A percentile compares a stretch with the other conserved stretches of the same genome.
phyloP scores from a whole-genome alignment of 2,888 invertebrate species.

The Meghimatium bilineatum region DNA sequence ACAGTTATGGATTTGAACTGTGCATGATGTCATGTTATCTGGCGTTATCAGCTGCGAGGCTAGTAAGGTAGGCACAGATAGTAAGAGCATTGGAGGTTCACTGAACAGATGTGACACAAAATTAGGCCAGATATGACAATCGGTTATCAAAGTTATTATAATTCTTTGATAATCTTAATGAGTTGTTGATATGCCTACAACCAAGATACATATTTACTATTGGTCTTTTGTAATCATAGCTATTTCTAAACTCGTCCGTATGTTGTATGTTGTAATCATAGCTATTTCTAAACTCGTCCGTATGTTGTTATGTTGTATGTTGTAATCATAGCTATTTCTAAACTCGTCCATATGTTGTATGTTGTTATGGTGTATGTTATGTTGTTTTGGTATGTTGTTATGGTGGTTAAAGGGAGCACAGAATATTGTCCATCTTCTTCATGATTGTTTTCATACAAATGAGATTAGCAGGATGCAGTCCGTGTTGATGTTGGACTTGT shows the following conservation, averaged over 20 bases:
- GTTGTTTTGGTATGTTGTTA: too few species aligned
- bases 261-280: not conserved
- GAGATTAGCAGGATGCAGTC: too few species aligned
- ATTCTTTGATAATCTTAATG: not conserved
- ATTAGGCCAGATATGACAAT: not conserved
- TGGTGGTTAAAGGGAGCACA: too few species aligned
- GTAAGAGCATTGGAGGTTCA: not conserved
- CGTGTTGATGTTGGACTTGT: too few species aligned
- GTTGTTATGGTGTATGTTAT: too few species aligned
- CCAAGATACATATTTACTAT: not conserved
- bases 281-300: too few species aligned
- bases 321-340: not conserved
- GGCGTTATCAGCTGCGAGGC: not conserved
- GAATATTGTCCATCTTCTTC: too few species aligned
- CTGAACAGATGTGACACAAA: not conserved
- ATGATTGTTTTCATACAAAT: too few species aligned
- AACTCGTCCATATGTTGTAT: not conserved
- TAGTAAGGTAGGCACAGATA: not conserved
- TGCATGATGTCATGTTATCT: not conserved
- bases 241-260: not conserved
- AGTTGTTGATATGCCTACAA: not conserved
- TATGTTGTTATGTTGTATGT: too few species aligned
- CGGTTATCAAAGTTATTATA: not conserved
- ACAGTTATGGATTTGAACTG: not conserved
- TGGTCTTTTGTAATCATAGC: not conserved